A percentile compares a stretch with the other conserved stretches of the same genome.
These are phyloP conservation scores for Falcunculus frontatus DNA, from an alignment of 2,113 vertebrate genomes.

Conservation along the genomic window DNA sequence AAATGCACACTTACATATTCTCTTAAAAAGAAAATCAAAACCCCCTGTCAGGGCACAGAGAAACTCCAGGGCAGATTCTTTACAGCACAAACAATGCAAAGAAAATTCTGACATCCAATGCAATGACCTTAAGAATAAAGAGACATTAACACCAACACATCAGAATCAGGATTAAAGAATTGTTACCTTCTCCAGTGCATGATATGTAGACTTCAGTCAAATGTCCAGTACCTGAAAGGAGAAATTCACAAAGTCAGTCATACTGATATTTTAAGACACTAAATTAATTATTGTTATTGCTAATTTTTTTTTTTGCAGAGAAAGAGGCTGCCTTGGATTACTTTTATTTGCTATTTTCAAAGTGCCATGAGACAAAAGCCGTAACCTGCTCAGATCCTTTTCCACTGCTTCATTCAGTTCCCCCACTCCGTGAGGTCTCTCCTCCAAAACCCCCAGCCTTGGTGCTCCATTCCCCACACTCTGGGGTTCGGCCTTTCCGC, in stretches of 20 bases:
- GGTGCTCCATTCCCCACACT: neutral
- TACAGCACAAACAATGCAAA: neutral
- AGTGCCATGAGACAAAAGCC: neutral
- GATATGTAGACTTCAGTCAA: neutral
- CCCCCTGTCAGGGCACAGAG: neutral
- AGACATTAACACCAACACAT: neutral
- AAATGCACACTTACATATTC: neutral
- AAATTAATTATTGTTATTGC: neutral
- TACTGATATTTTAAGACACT: neutral
- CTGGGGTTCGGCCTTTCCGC: neutral
- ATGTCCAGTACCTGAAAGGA: slow-evolving; percentile 13
- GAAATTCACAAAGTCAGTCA: neutral
- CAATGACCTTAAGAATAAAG: neutral
- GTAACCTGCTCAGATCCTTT: neutral
- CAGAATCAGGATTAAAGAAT: neutral
- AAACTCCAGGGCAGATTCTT: neutral
- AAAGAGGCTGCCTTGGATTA: neutral
- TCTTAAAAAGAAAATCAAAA: neutral
- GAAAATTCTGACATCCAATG: neutral
- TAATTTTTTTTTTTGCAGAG: neutral
- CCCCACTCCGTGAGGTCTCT: too few relatives aligned
- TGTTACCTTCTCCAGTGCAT: slow-evolving; percentile 24
- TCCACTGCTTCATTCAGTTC: neutral
- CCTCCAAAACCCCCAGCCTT: neutral
- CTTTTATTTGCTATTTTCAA: neutral